These are phyloP conservation scores for Origma solitaria DNA, from an alignment of 2,113 vertebrate species.

Conservation along the genomic window DNA sequence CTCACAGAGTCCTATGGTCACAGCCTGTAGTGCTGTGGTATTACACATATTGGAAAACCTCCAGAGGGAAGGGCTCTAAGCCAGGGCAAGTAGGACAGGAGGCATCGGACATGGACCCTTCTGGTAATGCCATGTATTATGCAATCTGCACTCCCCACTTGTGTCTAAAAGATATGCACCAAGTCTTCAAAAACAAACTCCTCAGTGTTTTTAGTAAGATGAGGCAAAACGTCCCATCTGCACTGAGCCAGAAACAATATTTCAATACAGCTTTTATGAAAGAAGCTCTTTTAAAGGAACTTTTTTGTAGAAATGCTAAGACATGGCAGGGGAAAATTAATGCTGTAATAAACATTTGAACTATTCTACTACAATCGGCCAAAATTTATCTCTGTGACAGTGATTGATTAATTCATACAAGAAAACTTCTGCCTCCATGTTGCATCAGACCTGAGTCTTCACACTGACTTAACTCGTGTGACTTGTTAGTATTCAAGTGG, in stretches of 20 bases:
- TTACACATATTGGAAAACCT: neutral
- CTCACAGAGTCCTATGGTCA: neutral
- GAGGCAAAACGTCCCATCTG: conserved; percentile 31
- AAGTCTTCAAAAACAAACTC: conserved; percentile 1
- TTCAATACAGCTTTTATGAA: conserved; percentile 9
- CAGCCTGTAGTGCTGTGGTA: neutral
- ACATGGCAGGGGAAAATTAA: neutral
- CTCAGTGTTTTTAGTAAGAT: conserved; percentile 15
- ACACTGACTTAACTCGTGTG: neutral
- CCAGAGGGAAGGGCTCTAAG: neutral
- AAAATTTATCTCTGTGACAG: neutral
- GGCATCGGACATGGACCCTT: neutral
- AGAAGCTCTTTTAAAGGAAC: neutral
- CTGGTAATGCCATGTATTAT: neutral
- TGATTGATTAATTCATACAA: neutral
- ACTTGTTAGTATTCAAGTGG: neutral
- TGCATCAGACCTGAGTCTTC: neutral
- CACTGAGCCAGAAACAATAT: conserved; percentile 15
- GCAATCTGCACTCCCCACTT: neutral
- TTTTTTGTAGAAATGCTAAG: neutral
- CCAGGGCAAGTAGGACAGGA: neutral
- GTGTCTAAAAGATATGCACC: neutral
- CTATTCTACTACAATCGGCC: neutral
- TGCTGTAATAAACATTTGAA: neutral
- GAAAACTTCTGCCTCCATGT: neutral